Evolutionary conservation across 2,113 vertebrate species (phyloP), one percentile per base, ranked within the genome.

Genomic region (Malurus alboscapulatus): DNA sequence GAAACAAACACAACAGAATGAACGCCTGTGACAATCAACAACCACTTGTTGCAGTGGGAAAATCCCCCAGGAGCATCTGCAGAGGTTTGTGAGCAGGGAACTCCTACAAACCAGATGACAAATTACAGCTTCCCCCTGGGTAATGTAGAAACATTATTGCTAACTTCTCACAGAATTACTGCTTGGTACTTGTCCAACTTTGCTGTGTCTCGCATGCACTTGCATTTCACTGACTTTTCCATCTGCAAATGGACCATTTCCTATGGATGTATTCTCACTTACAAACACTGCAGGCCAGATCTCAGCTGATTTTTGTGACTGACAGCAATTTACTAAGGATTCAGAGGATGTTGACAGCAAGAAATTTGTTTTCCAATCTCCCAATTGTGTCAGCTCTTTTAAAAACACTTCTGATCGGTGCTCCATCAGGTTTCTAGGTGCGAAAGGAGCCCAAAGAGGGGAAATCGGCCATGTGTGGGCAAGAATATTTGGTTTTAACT

Each of bases 61-160:
- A 91, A 67, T 74, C 65, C 44, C 34, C 53, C 75, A 42, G 47
- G 30, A 88, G 78, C 63, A 92, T 59, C 68, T 74, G 84, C 81
- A 91, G 87, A 80, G 27, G 59, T 80, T 47, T 88, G 68, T 1
- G 5, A 73, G 57, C 42, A 55, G 27, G 47, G 44, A 94, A 67
- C 59, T 87, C 87, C 63, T 77, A 91, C 75, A 89, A 94, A 77
- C 30, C 75, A 90, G 78, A 87, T 53, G 72, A 93, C 38, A 94
- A 91, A 92, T 76, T 73, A 82, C 87, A 94, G 67, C 18, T 74
- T 94, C n/a, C 63, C 51, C 63, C 47, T 55, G 55, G 50, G 72
- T 83, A 80, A 94, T 44, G 40, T 0, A 88, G 72, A 88, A 95
- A 73, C 38, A 47, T 80, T 51, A 80, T 20, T 90, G 67, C 77